Base-by-base conservation (phyloP, 1,140 invertebrate species). In the Bombus haemorrhoidalis region DNA sequence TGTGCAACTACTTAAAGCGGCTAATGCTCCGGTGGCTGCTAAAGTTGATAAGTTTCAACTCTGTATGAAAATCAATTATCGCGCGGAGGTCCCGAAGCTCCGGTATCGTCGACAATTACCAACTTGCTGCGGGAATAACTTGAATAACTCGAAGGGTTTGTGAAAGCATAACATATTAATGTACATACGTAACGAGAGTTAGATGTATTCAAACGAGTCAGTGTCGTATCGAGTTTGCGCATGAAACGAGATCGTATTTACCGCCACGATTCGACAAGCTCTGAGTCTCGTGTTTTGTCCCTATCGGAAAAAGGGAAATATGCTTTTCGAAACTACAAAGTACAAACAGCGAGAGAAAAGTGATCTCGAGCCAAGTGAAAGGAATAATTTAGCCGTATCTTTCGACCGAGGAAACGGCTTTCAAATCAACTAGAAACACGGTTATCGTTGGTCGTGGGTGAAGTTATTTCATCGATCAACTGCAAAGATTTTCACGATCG, bases 21-120 rank as follows among this genome's bases (percentile, higher is more conserved):
- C 22, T 80, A 79, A 72, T 62, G 53, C 68, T 73, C 37, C 57
- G 39, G 66, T 71, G 76, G 41, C 39, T 59, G 68, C 68, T 64
- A 62, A 85, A 85, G 78, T 85, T 80, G 76, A 79, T 84, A 79
- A 79, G 75, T 84, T 84, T 84, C 75, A 84, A 43, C 76, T 34
- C 68, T 37, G 76, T 62, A 64, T 80, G 83, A 43, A 85, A 85
- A 80, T 85, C 83, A 85, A 79, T 85, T 85, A 85, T 85, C n/a
- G 53, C 68, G 62, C 77, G 68, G 37, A 18, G 4, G 41, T 13
- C n/a, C 25, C 25, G 37, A 6, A n/a, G 43, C 39, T 10, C 32
- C 37, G n/a, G 47, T 64, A 71, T 85, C 66, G 57, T 47, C 4
- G 15, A 41, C 68, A 85, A 85, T 85, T 85, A 72, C 77, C 8